Conservation (phyloP, 2,113 vertebrate genomes). For the Calidris pygmaea region DNA sequence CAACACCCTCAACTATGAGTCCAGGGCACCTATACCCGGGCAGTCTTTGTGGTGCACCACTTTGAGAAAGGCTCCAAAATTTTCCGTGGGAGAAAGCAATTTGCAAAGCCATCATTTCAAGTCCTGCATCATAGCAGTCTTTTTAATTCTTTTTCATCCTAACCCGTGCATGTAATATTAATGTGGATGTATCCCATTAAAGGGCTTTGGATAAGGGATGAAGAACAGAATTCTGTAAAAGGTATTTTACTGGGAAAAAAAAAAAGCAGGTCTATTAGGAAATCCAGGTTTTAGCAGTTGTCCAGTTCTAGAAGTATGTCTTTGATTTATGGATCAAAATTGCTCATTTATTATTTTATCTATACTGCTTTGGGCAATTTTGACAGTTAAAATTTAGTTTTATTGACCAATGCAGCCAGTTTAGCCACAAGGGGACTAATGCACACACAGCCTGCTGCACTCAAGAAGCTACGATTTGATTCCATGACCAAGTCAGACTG, state of each 20-base stretch:
- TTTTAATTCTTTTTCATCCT: background rate
- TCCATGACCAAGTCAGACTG: slow-evolving; percentile 71
- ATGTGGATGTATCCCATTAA: background rate
- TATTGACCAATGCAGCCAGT: slow-evolving; percentile 79
- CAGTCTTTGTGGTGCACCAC: background rate
- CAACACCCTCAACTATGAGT: background rate
- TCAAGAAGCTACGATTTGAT: slow-evolving; percentile 73
- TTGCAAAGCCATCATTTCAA: slow-evolving; percentile 25
- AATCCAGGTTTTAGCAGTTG: slow-evolving; percentile 65
- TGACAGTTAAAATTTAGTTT: slow-evolving; percentile 84
- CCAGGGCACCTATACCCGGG: background rate
- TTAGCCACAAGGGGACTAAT: slow-evolving; percentile 74
- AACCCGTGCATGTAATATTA: background rate
- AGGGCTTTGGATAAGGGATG: background rate
- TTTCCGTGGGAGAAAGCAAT: background rate
- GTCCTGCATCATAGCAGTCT: background rate
- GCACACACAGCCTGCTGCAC: slow-evolving; percentile 70
- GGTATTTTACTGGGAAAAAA: background rate
- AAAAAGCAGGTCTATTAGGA: slow-evolving; percentile 33
- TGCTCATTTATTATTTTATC: slow-evolving; percentile 82
- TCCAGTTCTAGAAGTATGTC: slow-evolving; percentile 66
- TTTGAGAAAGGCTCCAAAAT: background rate
- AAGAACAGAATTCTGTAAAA: background rate
- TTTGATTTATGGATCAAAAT: slow-evolving; percentile 82
- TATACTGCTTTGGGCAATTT: slow-evolving; percentile 77